Percentiles rank a stretch among this genome's conserved stretches.
These are phyloP conservation scores for Agrotis exclamationis DNA, from an alignment of 2,888 invertebrate species.

Conservation along the genomic window DNA sequence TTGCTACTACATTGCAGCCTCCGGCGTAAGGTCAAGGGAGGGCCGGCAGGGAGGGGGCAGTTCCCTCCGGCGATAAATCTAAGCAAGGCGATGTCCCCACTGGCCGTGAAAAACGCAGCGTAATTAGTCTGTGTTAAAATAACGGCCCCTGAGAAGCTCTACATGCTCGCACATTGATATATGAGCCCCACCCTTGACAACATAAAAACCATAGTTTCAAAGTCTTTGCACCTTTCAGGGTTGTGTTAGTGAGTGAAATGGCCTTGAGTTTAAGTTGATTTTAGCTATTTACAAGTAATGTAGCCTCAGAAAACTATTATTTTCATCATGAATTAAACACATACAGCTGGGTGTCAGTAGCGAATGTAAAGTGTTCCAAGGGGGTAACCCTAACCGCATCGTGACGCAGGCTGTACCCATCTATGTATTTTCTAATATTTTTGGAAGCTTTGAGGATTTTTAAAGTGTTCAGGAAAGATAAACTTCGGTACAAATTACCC, in stretches of 20 bases:
- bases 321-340: neutral
- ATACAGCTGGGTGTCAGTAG: neutral
- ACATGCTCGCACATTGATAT: constrained; percentile 14
- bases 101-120: constrained; percentile 53
- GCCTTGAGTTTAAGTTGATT: neutral
- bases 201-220: neutral
- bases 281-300: neutral
- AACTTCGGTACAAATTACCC: no score
- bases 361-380: no score
- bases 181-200: constrained; percentile 4
- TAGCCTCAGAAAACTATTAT: neutral
- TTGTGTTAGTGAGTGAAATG: neutral
- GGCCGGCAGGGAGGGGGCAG: neutral
- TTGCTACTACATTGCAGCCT: neutral
- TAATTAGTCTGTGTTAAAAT: constrained; percentile 58
- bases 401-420: no score
- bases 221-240: constrained; percentile 3
- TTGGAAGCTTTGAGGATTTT: no score
- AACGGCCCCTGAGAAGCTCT: constrained; percentile 28
- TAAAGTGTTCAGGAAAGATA: no score
- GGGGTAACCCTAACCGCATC: no score
- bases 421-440: no score
- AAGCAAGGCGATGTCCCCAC: constrained; percentile 50
- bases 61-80: constrained; percentile 53
- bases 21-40: constrained; percentile 12